Conservation (phyloP, 2,888 invertebrate species). For the Atrina japonica region DNA sequence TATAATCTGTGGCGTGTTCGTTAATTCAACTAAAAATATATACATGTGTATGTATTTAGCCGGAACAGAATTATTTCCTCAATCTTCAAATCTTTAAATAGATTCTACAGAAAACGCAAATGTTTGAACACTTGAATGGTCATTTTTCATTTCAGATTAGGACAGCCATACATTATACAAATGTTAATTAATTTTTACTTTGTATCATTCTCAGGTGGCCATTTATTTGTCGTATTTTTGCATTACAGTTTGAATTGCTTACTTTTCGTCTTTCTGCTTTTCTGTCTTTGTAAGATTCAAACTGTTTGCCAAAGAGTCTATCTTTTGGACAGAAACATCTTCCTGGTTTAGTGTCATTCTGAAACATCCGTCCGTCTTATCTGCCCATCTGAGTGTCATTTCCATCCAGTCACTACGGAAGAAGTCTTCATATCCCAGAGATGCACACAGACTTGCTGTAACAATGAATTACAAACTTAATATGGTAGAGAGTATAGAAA, state of each 20-base stretch:
- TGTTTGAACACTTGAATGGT: too few relatives aligned
- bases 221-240: conserved; percentile 7
- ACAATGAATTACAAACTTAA: too few relatives aligned
- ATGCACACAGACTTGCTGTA: too few relatives aligned
- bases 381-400: conserved; percentile 68
- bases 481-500: too few relatives aligned
- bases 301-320: background rate
- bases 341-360: conserved; percentile 6
- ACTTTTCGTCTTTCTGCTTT: background rate
- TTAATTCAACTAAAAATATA: too few relatives aligned
- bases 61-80: too few relatives aligned
- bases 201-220: background rate
- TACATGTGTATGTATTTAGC: too few relatives aligned
- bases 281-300: conserved; percentile 9
- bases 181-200: background rate
- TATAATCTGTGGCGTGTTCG: too few relatives aligned
- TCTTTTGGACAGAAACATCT: background rate
- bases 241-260: conserved; percentile 1
- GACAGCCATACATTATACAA: too few relatives aligned
- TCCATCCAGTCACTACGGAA: conserved; percentile 64
- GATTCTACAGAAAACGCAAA: too few relatives aligned
- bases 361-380: conserved; percentile 53
- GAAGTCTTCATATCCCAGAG: conserved; percentile 68
- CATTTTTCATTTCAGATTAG: too few relatives aligned
- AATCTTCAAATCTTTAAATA: too few relatives aligned